phyloP scores from a whole-genome alignment of 2,113 vertebrate species.

The Rhinopithecus roxellana region DNA sequence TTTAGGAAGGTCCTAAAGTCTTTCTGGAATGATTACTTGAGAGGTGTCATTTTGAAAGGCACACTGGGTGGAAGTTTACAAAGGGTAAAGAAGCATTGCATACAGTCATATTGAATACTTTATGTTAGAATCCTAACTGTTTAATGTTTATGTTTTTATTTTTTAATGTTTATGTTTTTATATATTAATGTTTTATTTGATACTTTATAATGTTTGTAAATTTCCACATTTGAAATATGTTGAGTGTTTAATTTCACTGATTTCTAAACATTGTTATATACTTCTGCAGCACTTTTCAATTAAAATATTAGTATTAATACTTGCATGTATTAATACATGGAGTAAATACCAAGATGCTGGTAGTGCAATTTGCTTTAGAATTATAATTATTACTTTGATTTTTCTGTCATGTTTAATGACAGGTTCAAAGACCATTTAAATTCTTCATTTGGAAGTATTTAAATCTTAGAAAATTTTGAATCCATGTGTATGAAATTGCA shows the following conservation, averaged over 20 bases:
- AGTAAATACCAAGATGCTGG: not conserved
- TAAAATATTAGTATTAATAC: not conserved
- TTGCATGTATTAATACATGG: not conserved
- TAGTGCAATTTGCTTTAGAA: not conserved
- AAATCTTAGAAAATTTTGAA: constrained; percentile 7
- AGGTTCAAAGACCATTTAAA: not conserved
- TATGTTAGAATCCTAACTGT: not conserved
- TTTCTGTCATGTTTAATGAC: not conserved
- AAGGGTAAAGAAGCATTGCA: not conserved
- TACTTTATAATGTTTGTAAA: not conserved
- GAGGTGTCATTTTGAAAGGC: not conserved
- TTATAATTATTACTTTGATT: not conserved
- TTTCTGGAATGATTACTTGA: not conserved
- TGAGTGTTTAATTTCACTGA: not conserved
- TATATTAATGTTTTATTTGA: not conserved
- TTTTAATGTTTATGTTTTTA: not conserved
- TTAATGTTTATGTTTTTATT: not conserved
- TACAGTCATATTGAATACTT: not conserved
- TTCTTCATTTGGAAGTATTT: not conserved
- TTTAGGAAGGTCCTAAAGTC: not conserved
- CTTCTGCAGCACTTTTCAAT: not conserved
- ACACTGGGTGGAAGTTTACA: not conserved
- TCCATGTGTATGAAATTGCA: not conserved
- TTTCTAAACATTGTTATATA: not conserved
- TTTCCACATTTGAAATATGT: not conserved